A percentile compares a stretch with the other conserved stretches of the same genome.
phyloP scores from a whole-genome alignment of 2,888 invertebrate genomes.

The Apodemia hepburni region DNA sequence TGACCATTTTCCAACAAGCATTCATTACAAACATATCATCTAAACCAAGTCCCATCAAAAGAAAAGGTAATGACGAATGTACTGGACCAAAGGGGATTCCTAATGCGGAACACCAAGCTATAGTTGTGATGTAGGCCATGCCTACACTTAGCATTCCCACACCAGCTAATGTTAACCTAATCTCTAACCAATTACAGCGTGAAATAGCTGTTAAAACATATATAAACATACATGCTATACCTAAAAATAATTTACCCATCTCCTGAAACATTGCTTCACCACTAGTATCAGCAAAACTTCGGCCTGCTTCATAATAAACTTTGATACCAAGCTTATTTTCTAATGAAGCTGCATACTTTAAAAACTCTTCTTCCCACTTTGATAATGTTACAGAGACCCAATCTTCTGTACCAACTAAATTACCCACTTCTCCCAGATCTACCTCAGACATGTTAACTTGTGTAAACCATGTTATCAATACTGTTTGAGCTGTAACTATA shows the following conservation, averaged over 20 bases:
- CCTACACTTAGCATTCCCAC: constrained; percentile 86
- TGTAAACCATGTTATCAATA: constrained; percentile 76
- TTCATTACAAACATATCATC: constrained; percentile 94
- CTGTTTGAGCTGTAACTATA: no score
- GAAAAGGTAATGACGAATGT: constrained; percentile 89
- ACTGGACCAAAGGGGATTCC: constrained; percentile 90
- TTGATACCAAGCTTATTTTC: constrained; percentile 52
- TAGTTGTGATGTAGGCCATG: constrained; percentile 85
- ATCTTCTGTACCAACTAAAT: constrained; percentile 87
- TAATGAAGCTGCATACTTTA: constrained; percentile 59
- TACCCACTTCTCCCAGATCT: constrained; percentile 83
- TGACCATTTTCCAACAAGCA: constrained; percentile 86
- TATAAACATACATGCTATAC: constrained; percentile 85
- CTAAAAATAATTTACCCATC: constrained; percentile 83
- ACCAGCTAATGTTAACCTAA: constrained; percentile 83
- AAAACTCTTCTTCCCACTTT: constrained; percentile 82
- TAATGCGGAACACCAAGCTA: constrained; percentile 85
- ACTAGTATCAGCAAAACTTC: constrained; percentile 89
- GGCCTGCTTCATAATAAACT: constrained; percentile 80
- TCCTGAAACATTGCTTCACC: constrained; percentile 86
- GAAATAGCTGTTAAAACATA: constrained; percentile 88
- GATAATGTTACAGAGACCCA: constrained; percentile 83
- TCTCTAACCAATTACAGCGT: constrained; percentile 86
- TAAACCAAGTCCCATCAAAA: constrained; percentile 89
- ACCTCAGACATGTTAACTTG: constrained; percentile 84